Evolutionary conservation across 2,888 invertebrate species (phyloP).

Genomic region (Scaeva pyrastri): DNA sequence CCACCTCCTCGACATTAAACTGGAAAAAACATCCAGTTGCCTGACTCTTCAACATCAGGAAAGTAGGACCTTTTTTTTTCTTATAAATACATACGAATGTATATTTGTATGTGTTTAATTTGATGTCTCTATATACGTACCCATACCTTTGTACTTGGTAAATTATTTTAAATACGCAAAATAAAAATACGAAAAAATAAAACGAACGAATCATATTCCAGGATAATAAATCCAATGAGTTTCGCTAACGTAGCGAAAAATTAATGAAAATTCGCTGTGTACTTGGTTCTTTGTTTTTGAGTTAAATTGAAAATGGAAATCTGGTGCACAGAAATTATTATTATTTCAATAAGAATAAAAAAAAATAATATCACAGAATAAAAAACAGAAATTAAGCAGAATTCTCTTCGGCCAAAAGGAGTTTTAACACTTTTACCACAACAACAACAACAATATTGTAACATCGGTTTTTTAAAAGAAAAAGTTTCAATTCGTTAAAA

Average conservation of each 20-base stretch:
- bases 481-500: not conserved
- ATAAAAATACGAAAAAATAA: not conserved
- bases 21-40: not conserved
- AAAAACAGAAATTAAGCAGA: conserved; percentile 3
- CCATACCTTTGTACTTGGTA: not conserved
- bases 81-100: not conserved
- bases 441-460: not conserved
- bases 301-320: conserved; percentile 44
- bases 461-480: not conserved
- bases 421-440: not conserved
- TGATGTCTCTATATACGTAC: not conserved
- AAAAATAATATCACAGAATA: not conserved
- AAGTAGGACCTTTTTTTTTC: conserved; percentile 9
- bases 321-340: conserved; percentile 28
- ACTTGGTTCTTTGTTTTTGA: conserved; percentile 27
- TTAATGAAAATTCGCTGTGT: conserved; percentile 50
- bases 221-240: conserved; percentile 59
- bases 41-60: not conserved
- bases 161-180: conserved; percentile 37
- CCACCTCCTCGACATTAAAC: not conserved
- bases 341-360: conserved; percentile 5
- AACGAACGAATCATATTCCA: conserved; percentile 43
- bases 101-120: not conserved
- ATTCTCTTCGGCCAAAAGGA: conserved; percentile 2
- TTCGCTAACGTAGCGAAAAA: conserved; percentile 56